phyloP scores from a whole-genome alignment of 2,797 vertebrate species.

The Percopsis omiscomaycus region DNA sequence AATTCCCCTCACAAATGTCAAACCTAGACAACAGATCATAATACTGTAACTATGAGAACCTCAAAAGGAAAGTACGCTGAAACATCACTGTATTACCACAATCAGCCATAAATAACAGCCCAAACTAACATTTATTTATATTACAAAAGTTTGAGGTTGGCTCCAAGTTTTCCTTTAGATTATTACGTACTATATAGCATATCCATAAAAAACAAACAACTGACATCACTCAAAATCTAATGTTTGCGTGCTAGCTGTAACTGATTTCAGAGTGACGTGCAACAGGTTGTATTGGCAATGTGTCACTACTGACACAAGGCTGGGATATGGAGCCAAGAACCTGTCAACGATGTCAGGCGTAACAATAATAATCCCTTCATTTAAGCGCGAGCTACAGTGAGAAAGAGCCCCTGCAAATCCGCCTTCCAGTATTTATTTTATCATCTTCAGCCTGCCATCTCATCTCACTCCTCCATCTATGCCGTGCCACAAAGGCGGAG shows the following conservation, averaged over 20 bases:
- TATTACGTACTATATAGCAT: neutral
- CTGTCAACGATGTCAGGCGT: slow-evolving; percentile 28
- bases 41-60: too few species aligned
- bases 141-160: too few species aligned
- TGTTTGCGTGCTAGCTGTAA: neutral
- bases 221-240: neutral
- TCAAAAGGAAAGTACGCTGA: too few species aligned
- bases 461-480: too few species aligned
- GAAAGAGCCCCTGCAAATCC: neutral
- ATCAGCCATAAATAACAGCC: too few species aligned
- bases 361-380: neutral
- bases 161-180: neutral
- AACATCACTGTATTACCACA: too few species aligned
- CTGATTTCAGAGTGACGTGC: neutral
- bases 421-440: neutral
- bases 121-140: too few species aligned
- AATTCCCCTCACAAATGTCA: too few species aligned
- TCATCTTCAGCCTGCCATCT: too few species aligned
- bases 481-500: too few species aligned
- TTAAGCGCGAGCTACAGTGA: neutral
- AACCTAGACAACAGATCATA: too few species aligned
- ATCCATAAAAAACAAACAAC: neutral
- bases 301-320: slow-evolving; percentile 1
- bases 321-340: slow-evolving; percentile 21
- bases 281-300: slow-evolving; percentile 7